Conservation (phyloP, 2,113 vertebrate species). For the Shinisaurus crocodilurus region DNA sequence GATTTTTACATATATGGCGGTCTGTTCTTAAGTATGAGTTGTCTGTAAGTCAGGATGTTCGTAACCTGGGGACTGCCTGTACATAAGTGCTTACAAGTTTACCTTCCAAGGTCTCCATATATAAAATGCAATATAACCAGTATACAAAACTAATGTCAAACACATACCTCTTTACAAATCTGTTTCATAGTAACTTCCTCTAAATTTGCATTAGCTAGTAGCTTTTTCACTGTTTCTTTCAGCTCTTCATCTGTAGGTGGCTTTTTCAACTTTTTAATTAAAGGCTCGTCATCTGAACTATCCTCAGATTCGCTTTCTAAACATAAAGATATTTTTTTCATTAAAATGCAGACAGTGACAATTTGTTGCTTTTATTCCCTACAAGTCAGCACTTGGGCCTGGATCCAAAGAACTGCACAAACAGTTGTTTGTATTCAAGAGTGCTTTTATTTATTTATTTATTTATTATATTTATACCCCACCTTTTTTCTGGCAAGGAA, state of each 20-base stretch:
- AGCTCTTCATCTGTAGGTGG: slow-evolving; percentile 89
- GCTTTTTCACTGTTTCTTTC: slow-evolving; percentile 86
- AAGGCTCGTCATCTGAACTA: slow-evolving; percentile 92
- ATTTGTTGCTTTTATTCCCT: slow-evolving; percentile 14
- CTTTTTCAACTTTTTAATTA: slow-evolving; percentile 93
- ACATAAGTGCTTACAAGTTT: too few species aligned
- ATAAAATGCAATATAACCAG: not conserved
- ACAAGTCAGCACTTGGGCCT: not conserved
- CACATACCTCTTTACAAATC: slow-evolving; percentile 89
- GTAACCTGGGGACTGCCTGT: too few species aligned
- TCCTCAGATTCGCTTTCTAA: slow-evolving; percentile 86
- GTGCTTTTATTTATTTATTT: too few species aligned
- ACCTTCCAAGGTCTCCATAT: not conserved
- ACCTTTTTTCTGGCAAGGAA: too few species aligned
- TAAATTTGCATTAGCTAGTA: slow-evolving; percentile 89
- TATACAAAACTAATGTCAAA: not conserved
- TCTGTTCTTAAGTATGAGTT: too few species aligned
- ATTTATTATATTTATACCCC: too few species aligned
- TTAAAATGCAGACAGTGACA: slow-evolving; percentile 6
- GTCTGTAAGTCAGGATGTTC: too few species aligned
- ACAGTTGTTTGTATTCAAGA: not conserved
- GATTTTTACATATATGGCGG: too few species aligned
- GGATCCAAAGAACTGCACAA: not conserved
- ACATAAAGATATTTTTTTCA: slow-evolving; percentile 56
- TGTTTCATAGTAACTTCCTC: slow-evolving; percentile 98